phyloP scores from a whole-genome alignment of 2,113 vertebrate genomes.

The Neomonachus schauinslandi region DNA sequence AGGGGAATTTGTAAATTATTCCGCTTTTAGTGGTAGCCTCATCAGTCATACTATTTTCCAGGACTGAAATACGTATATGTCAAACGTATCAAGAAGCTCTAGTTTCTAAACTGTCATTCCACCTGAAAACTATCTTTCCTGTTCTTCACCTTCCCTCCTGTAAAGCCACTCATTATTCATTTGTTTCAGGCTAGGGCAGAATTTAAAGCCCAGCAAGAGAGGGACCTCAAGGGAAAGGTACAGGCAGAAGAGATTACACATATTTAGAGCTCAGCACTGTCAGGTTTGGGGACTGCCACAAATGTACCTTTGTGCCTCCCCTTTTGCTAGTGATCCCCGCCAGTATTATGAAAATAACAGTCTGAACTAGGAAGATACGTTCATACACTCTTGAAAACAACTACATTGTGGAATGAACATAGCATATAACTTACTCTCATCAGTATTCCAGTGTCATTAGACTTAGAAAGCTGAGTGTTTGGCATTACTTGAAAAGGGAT shows the following conservation, averaged over 20 bases:
- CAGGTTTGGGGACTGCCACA: background rate
- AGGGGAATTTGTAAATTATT: background rate
- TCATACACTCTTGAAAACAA: slow-evolving; percentile 3
- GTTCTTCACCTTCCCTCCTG: background rate
- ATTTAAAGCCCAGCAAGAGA: background rate
- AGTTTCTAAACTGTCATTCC: background rate
- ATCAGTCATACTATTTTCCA: background rate
- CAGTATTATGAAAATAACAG: background rate
- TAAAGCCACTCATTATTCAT: background rate
- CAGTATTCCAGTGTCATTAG: background rate
- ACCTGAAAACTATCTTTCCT: background rate
- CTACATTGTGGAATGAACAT: slow-evolving; percentile 29
- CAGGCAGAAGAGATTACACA: background rate
- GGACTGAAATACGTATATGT: background rate
- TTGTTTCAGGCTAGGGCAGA: background rate
- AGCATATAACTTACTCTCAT: background rate
- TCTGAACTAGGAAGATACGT: background rate
- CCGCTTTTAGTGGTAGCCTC: background rate
- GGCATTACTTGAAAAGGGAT: slow-evolving; percentile 17
- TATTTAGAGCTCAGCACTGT: background rate
- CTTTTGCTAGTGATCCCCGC: background rate
- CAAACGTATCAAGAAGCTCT: background rate
- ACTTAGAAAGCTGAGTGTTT: slow-evolving; percentile 29
- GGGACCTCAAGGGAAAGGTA: background rate
- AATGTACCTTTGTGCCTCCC: background rate